Evolutionary conservation across 2,797 vertebrate species (phyloP).

Genomic region (Fringilla coelebs): DNA sequence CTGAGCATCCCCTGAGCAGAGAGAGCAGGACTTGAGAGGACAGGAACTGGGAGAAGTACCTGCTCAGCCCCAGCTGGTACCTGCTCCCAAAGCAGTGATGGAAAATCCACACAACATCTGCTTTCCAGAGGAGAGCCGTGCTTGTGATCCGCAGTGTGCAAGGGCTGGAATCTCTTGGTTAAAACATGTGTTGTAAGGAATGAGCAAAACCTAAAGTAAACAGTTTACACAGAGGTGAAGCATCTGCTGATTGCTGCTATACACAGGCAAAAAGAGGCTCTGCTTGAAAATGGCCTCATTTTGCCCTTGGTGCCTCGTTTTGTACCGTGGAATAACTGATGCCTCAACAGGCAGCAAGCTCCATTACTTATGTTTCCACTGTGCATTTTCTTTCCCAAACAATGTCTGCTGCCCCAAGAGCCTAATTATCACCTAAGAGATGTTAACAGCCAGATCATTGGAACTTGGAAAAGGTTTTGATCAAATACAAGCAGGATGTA

Average conservation of each 20-base stretch:
- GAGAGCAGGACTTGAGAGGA: not conserved
- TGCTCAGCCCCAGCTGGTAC: not conserved
- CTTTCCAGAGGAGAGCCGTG: not conserved
- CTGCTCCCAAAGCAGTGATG: not conserved
- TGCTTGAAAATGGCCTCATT: not conserved
- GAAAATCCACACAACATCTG: not conserved
- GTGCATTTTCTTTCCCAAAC: slow-evolving; percentile 43
- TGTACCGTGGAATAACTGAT: not conserved
- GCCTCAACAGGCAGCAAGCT: not conserved
- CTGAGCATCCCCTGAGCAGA: not conserved
- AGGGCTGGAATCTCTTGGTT: not conserved
- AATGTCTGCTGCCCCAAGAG: slow-evolving; percentile 45
- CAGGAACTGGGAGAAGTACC: accelerated
- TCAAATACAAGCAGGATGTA: slow-evolving; percentile 62
- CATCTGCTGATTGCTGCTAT: slow-evolving; percentile 11
- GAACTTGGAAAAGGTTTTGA: slow-evolving; percentile 59
- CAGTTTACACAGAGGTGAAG: slow-evolving; percentile 10
- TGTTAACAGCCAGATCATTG: slow-evolving; percentile 61
- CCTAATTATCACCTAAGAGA: slow-evolving; percentile 63
- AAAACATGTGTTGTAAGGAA: not conserved
- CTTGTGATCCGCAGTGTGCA: accelerated
- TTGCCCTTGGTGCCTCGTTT: not conserved
- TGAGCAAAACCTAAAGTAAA: slow-evolving; percentile 13
- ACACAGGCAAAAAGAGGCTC: not conserved
- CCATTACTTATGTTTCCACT: not conserved